phyloP scores from a whole-genome alignment of 2,797 vertebrate species.

The Ficedula albicollis region DNA sequence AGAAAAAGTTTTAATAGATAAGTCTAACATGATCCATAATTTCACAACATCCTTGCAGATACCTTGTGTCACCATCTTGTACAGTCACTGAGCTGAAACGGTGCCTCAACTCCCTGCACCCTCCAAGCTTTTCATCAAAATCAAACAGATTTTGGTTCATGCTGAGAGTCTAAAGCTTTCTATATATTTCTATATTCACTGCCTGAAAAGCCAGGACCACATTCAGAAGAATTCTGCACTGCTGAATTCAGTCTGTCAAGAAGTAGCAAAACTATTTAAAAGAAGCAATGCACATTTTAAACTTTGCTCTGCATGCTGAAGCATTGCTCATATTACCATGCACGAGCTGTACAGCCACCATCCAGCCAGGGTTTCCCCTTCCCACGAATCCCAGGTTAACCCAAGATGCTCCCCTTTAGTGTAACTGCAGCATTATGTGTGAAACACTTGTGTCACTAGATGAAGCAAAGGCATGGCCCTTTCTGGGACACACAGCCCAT shows the following conservation, averaged over 20 bases:
- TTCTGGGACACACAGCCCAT: neutral
- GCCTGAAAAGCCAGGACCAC: neutral
- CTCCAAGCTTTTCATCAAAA: neutral
- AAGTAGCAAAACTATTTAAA: neutral
- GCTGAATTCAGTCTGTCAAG: neutral
- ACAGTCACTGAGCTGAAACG: neutral
- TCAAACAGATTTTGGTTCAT: neutral
- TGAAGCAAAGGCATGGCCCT: neutral
- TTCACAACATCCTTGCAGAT: neutral
- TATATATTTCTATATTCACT: neutral
- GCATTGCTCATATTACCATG: neutral
- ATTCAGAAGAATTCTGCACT: neutral
- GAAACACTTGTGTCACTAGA: fast-evolving
- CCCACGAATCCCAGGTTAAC: neutral
- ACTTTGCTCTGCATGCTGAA: neutral
- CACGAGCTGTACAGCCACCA: neutral
- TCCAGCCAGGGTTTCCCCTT: neutral
- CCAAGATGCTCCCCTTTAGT: neutral
- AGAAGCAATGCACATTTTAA: fast-evolving
- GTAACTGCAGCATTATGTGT: neutral
- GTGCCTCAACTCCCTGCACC: neutral
- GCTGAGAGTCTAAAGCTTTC: neutral
- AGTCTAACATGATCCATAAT: neutral
- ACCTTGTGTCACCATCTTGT: neutral
- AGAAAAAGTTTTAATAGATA: neutral